Conservation (phyloP, 2,888 invertebrate species). For the Apoderus coryli region DNA sequence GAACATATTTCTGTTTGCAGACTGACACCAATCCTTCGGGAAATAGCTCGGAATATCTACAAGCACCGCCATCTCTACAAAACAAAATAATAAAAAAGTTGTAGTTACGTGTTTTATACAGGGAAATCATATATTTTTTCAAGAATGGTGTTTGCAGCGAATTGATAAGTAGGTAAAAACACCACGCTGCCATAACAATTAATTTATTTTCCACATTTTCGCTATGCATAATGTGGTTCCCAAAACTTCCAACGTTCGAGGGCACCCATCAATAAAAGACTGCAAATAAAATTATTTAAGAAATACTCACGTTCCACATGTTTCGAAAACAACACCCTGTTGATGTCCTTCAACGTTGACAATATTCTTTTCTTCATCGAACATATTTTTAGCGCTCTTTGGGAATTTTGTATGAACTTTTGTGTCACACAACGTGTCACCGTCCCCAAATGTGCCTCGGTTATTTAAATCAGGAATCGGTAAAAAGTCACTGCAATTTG, state of each 20-base stretch:
- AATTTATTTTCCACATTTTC: background rate
- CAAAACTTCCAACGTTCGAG: background rate
- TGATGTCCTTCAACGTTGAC: conserved; percentile 47
- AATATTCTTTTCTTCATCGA: conserved; percentile 47
- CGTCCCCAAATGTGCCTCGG: conserved; percentile 12
- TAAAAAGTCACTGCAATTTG: background rate
- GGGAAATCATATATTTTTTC: background rate
- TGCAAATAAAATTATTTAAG: too few relatives aligned
- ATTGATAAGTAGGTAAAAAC: conserved; percentile 1
- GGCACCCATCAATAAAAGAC: too few relatives aligned
- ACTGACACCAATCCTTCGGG: conserved; percentile 35
- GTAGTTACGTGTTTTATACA: background rate
- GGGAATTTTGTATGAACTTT: conserved; percentile 42
- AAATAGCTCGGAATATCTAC: conserved; percentile 26
- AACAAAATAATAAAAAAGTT: conserved; percentile 7
- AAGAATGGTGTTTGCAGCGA: too few relatives aligned
- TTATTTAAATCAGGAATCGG: too few relatives aligned
- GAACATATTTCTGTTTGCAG: conserved; percentile 43
- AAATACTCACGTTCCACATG: conserved; percentile 37
- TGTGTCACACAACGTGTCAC: conserved; percentile 21
- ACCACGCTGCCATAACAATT: too few relatives aligned
- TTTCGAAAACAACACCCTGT: conserved; percentile 57
- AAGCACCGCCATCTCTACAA: conserved; percentile 18
- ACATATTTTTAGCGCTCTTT: conserved; percentile 39
- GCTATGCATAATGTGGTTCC: too few relatives aligned